Base-by-base conservation (phyloP, 2,797 vertebrate species). In the Xyrichtys novacula region DNA sequence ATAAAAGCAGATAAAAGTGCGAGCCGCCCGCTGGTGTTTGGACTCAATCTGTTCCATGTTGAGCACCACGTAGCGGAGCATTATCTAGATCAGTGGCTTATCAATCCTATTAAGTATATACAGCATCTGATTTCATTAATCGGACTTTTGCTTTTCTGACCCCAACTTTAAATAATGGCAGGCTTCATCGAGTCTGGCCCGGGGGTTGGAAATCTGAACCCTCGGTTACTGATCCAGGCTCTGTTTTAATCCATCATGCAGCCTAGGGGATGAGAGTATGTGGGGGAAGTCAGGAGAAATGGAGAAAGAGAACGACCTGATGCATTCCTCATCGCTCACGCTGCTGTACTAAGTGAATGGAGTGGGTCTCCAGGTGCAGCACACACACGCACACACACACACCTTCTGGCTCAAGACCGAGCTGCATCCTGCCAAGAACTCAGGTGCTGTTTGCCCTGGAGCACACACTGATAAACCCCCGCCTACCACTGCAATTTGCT, bases 241-340 rank as follows among this genome's bases (percentile, higher is more conserved):
- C 62, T 38, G 31, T 76, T 67, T 76, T 74, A 83, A 89, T 91
- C 65, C 75, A 87, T 85, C 82, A 87, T 47, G 16, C 42, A 75
- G 62, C 49, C 70, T 44, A 17, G 42, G 61, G 65, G 69, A 11
- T 28, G 28, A 32, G 32, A 44, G 70, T 0, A 34, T 42, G 50
- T 12, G 19, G 14, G 4, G 42, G 23, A 26, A 44, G 11, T 17
- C 28, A 52, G 19, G 48, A 72, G 31, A 65, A 48, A 28, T 36
- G 38, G 49, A 67, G 32, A 65, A 50, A 26, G 42, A 40, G 50
- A 65, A 63, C 31, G 46, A 75, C 67, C 46, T 65, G 61, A 70
- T 71, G 49, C 62, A 55, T 73, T 76, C 48, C 29, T 70, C 52
- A 76, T 71, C 22, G 1, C 54, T 73, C 56, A 39, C 44, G 52